Percentiles rank a stretch among this genome's conserved stretches.
Evolutionary conservation across 1,140 invertebrate species (phyloP).

Genomic region (Microvelia longipes): DNA sequence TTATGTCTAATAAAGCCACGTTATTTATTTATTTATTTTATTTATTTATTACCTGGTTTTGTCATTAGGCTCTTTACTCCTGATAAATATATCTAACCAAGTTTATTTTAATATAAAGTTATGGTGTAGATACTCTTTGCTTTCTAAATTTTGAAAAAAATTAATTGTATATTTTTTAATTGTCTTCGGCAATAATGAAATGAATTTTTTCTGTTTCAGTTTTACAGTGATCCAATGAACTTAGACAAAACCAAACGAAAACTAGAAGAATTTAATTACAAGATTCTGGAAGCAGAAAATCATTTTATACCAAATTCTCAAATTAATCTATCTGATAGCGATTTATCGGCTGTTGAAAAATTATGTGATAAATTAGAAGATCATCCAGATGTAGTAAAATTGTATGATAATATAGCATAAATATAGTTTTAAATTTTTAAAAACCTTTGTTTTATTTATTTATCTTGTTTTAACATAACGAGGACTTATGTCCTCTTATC

Average conservation of each 20-base stretch:
- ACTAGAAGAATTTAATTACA: conserved; percentile 33
- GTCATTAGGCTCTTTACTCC: no score
- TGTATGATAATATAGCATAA: conserved; percentile 37
- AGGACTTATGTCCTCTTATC: no score
- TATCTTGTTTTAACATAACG: no score
- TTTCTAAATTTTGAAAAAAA: no score
- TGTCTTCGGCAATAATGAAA: no score
- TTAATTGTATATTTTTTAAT: no score
- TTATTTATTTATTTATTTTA: no score
- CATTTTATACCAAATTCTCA: conserved; percentile 30
- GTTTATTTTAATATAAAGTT: no score
- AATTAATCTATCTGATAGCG: conserved; percentile 30
- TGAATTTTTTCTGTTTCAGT: conserved; percentile 29
- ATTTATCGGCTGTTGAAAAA: conserved; percentile 28
- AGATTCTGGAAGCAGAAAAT: conserved; percentile 31
- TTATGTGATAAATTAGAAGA: conserved; percentile 32
- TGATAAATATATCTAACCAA: no score
- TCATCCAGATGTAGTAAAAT: conserved; percentile 32
- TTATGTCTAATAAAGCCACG: no score
- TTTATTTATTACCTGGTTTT: no score
- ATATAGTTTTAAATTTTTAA: not conserved
- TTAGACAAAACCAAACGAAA: conserved; percentile 26
- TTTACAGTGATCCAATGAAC: conserved; percentile 28
- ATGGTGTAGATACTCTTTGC: no score
- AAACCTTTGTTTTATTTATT: not conserved